Evolutionary conservation across 2,888 invertebrate genomes (phyloP).

Genomic region (Catotricha subobsoleta): DNA sequence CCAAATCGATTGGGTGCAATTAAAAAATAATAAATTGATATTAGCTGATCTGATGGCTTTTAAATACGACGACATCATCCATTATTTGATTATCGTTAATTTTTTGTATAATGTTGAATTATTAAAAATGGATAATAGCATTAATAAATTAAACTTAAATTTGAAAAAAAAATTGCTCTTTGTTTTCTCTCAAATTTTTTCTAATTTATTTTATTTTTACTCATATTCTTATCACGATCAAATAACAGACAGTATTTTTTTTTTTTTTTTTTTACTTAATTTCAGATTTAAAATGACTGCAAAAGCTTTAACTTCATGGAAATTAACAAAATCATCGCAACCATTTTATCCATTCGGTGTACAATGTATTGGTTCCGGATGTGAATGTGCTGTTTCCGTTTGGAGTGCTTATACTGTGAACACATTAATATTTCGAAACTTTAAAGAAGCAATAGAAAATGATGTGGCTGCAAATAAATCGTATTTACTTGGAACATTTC

Average conservation of each 20-base stretch:
- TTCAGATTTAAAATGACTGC: neutral
- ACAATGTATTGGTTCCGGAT: neutral
- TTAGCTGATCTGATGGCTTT: neutral
- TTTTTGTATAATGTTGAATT: too few species aligned
- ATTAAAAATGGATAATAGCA: too few species aligned
- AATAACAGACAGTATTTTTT: too few species aligned
- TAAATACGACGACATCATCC: neutral
- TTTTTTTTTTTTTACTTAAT: too few species aligned
- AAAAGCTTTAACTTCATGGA: neutral
- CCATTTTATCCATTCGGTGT: slow-evolving; percentile 5
- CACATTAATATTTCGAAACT: slow-evolving; percentile 3
- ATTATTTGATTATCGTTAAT: too few species aligned
- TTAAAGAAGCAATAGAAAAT: slow-evolving; percentile 1
- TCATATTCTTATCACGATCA: too few species aligned
- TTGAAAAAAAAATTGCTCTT: too few species aligned
- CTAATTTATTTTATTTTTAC: too few species aligned
- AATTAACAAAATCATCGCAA: neutral
- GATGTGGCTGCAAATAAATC: neutral
- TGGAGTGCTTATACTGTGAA: neutral
- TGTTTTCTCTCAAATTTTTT: too few species aligned
- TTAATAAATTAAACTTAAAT: too few species aligned
- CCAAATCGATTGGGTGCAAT: slow-evolving; percentile 72
- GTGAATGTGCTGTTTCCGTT: neutral
- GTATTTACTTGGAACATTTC: neutral
- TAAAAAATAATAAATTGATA: slow-evolving; percentile 18